Evolutionary conservation across 2,888 invertebrate genomes (phyloP).

Genomic region (Dendrolimus pini): DNA sequence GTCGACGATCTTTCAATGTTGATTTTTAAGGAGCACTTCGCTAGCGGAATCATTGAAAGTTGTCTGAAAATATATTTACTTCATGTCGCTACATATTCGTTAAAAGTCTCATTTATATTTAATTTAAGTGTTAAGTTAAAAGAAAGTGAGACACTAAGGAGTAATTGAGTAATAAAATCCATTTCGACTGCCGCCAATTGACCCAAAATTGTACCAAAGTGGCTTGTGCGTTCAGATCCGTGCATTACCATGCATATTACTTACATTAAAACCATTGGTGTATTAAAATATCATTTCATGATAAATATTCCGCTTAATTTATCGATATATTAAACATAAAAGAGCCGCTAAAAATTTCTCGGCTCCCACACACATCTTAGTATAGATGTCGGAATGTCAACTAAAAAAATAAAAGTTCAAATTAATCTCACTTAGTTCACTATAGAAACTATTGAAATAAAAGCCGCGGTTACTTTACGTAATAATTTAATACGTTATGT

Average conservation of each 20-base stretch:
- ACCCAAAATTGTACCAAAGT: not conserved
- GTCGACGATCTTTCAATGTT: not conserved
- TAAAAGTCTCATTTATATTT: not conserved
- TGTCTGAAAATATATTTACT: not conserved
- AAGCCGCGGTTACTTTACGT: constrained; percentile 12
- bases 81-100: not conserved
- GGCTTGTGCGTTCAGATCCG: no score
- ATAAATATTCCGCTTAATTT: no score
- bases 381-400: no score
- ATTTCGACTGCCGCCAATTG: not conserved
- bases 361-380: no score
- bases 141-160: not conserved
- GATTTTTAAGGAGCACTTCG: not conserved
- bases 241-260: no score
- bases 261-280: no score
- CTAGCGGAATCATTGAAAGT: not conserved
- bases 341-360: no score
- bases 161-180: not conserved
- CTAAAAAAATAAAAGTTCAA: no score
- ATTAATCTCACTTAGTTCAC: no score
- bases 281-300: no score
- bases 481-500: constrained; percentile 7
- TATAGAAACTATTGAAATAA: constrained; percentile 1
- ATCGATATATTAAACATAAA: no score
- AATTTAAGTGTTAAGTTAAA: not conserved